Conservation (phyloP, 2,797 vertebrate genomes). For the Squalus acanthias region DNA sequence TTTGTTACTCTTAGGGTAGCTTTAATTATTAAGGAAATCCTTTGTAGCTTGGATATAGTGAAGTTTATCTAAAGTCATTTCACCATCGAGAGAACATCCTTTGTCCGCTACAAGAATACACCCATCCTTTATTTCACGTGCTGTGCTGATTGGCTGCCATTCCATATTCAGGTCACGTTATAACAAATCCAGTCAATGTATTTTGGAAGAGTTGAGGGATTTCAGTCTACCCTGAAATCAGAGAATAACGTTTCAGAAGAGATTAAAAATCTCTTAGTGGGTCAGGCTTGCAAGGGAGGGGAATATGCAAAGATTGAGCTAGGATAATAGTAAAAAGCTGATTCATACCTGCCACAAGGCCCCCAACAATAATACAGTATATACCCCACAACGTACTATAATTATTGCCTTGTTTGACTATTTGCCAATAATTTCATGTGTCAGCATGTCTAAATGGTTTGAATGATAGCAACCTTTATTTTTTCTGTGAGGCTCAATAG, state of each 20-base stretch:
- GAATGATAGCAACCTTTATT: not conserved
- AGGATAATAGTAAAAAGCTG: not conserved
- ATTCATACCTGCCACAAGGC: not conserved
- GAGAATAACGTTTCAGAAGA: not conserved
- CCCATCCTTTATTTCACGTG: not conserved
- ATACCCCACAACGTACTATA: not conserved
- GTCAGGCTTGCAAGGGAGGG: not conserved
- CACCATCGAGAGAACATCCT: not conserved
- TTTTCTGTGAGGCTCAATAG: not conserved
- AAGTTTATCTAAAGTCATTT: not conserved
- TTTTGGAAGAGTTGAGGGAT: not conserved
- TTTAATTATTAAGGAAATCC: slow-evolving; percentile 11
- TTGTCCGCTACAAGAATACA: not conserved
- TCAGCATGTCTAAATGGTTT: not conserved
- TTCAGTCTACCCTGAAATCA: not conserved
- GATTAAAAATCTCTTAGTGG: not conserved
- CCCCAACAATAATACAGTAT: not conserved
- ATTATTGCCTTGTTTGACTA: not conserved
- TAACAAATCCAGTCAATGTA: not conserved
- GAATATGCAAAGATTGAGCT: not conserved
- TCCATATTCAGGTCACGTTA: not conserved
- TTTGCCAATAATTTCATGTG: not conserved
- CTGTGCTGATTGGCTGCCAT: not conserved
- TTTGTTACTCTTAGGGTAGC: not conserved
- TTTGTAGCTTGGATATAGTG: not conserved